phyloP scores from a whole-genome alignment of 2,888 invertebrate species.

The Phoenoteleia sp. region DNA sequence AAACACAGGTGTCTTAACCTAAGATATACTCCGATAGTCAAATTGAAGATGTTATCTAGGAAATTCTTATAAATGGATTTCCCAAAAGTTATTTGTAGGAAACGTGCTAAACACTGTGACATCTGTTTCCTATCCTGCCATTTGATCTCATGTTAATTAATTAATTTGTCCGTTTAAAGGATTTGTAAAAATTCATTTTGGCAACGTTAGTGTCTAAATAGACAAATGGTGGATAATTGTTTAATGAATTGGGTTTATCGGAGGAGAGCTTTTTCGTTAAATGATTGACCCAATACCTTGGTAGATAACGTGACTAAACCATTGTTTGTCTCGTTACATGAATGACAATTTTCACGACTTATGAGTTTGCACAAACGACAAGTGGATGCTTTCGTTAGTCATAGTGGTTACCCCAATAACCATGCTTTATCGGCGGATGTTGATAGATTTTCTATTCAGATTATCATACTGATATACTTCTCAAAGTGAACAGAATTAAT shows the following conservation, averaged over 20 bases:
- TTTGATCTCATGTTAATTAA: too few relatives aligned
- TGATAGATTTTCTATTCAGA: not conserved
- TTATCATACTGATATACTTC: too few relatives aligned
- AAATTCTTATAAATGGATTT: slow-evolving; percentile 19
- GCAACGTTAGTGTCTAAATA: too few relatives aligned
- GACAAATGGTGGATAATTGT: too few relatives aligned
- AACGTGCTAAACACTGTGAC: too few relatives aligned
- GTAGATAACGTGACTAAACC: not conserved
- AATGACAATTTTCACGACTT: slow-evolving; percentile 20
- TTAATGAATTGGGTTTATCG: too few relatives aligned
- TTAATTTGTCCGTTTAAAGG: too few relatives aligned
- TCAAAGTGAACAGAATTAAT: too few relatives aligned
- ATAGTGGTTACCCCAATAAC: slow-evolving; percentile 5
- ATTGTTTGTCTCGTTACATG: not conserved
- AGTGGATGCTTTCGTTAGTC: slow-evolving; percentile 20
- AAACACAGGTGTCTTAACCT: slow-evolving; percentile 35
- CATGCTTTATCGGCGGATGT: slow-evolving; percentile 24
- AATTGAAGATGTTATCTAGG: slow-evolving; percentile 16
- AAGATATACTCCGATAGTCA: slow-evolving; percentile 13
- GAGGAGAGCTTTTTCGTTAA: not conserved
- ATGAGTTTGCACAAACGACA: not conserved
- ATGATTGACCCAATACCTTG: not conserved
- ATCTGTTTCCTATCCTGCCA: too few relatives aligned
- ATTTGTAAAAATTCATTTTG: too few relatives aligned
- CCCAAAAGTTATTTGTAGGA: too few relatives aligned